Evolutionary conservation across 2,113 vertebrate species (phyloP), one percentile per base, ranked within the genome.

Genomic region (Ginglymostoma cirratum): DNA sequence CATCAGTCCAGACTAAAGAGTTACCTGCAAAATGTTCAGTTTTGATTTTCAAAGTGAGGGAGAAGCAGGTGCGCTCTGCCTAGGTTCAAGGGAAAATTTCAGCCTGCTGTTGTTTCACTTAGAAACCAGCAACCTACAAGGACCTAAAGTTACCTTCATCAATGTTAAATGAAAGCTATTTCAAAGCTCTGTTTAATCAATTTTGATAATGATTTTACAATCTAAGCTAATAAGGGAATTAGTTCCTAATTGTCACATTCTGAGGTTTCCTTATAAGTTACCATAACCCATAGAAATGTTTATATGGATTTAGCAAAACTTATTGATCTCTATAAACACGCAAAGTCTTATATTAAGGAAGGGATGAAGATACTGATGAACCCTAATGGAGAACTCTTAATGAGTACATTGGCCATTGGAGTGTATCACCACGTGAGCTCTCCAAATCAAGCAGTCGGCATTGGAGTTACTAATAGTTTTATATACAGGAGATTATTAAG

Each of bases 171-270:
- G 3, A 90, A 55, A 27, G 48, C 78, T 5, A 61, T 30, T 34
- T 52, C 61, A 4, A 30, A 61, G 5, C 87, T 55, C n/a, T 21
- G 38, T 61, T 61, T 52, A 27, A 90, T 90, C 87, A 90, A 90
- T 90, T 90, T 52, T 90, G 87, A 19, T 30, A 52, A 90, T 61
- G 48, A 90, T 90, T 90, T 90, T 61, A 30, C 52, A 90, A 65
- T 90, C 52, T 52, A 61, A 52, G 52, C 10, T 61, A 90, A 34
- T 17, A 52, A 52, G 14, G 52, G 87, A 61, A 27, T 27, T 61
- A n/a, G 14, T 61, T 90, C 30, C 14, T 55, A 14, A 61, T 61
- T 30, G 27, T 52, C 52, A 19, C 30, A 65, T 17, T 90, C 87
- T 61, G 45, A 87, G 55, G 21, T 45, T 89, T 89, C 7, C 86